Evolutionary conservation across 2,113 vertebrate species (phyloP), one percentile per base, ranked within the genome.

Genomic region (Neomonachus schauinslandi): DNA sequence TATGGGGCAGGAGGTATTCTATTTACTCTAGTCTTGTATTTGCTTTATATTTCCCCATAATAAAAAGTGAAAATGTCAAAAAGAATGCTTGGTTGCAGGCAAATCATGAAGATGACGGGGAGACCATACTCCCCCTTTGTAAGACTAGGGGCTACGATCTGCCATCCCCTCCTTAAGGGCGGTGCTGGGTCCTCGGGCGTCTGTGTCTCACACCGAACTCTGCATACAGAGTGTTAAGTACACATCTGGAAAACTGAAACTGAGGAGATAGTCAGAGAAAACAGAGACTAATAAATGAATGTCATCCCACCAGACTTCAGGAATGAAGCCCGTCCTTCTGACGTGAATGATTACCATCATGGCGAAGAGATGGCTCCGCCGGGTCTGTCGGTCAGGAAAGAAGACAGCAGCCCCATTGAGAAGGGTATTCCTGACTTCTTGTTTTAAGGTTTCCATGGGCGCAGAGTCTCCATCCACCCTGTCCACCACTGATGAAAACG

Each of bases 351-450:
- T 98, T 98, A 99, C 99, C 99, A 99, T 99, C 99, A 99, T 99
- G 97, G 99, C 98, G 98, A 99, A 99, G 95, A 99, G 99, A 95
- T 99, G 99, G 87, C 99, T 99, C 53, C 99, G 98, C 74, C 99
- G 98, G 97, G 99, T 98, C 57, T 99, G 99, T 96, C 99, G 99
- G 90, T 99, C 99, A 21, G 99, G 99, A 98, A 99, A 99, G 97
- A 99, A 99, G 98, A 99, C 98, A n/a, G 99, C 99, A 5, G 99
- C 99, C 98, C 99, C 99, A 3, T 98, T 99, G 24, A 99, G 99
- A 95, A 99, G 99, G 39, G 99, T 99, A 92, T 99, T 99, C 80
- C 99, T 98, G 4, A 99, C 99, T 98, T 99, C 99, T 84, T 99
- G 99, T 85, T 99, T 99, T 63, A 99, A 98, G 91, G 98, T 98